Evolutionary conservation across 2,113 vertebrate genomes (phyloP).

Genomic region (Natator depressus): DNA sequence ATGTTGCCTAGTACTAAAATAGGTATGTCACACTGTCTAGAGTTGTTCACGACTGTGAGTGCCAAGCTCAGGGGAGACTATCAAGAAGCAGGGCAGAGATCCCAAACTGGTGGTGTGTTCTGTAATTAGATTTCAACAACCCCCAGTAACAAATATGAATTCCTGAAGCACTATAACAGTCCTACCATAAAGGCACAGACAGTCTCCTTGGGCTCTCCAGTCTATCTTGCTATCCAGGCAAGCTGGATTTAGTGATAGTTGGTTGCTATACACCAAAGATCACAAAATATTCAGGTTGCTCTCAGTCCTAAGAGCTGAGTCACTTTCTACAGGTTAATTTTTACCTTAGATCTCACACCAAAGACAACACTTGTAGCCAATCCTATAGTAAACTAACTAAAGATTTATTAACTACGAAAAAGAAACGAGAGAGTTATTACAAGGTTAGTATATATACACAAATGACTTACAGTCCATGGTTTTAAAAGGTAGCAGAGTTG

Average conservation of each 20-base stretch:
- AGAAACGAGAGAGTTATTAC: background rate
- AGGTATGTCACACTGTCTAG: background rate
- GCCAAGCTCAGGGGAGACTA: background rate
- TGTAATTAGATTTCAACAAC: background rate
- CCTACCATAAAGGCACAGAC: background rate
- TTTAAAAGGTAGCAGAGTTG: background rate
- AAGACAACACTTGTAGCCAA: background rate
- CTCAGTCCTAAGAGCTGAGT: background rate
- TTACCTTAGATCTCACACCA: background rate
- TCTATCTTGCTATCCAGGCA: background rate
- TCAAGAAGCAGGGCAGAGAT: background rate
- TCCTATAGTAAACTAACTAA: background rate
- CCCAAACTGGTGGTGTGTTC: background rate
- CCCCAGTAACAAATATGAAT: background rate
- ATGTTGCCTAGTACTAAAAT: background rate
- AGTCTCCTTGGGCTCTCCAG: background rate
- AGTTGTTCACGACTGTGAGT: background rate
- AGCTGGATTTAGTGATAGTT: background rate
- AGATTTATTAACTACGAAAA: background rate
- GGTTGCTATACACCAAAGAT: background rate
- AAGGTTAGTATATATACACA: background rate
- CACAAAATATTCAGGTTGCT: background rate
- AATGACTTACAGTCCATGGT: background rate
- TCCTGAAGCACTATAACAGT: background rate
- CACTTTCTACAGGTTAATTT: background rate